A percentile compares a stretch with the other conserved stretches of the same genome.
Evolutionary conservation across 2,888 invertebrate species (phyloP).

Genomic region (Doris montereyensis): DNA sequence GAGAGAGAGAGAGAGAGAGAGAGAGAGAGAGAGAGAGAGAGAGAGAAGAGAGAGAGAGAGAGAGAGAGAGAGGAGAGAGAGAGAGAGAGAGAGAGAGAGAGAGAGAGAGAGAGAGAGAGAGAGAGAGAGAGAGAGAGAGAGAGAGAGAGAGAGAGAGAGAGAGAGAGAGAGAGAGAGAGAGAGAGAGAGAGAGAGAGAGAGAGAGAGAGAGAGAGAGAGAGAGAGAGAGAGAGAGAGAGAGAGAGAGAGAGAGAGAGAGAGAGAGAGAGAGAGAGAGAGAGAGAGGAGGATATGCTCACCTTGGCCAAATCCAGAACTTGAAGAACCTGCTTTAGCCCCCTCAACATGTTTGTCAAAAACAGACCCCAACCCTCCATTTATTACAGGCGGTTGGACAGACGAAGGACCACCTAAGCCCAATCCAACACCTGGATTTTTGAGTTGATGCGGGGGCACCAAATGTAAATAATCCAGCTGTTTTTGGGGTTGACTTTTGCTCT

Average conservation of each 20-base stretch:
- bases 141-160: neutral
- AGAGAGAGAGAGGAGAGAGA: neutral
- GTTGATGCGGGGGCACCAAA: no score
- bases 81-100: slow-evolving; percentile 12
- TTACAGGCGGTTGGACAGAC: no score
- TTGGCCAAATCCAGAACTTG: no score
- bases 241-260: neutral
- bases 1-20: neutral
- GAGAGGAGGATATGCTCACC: neutral
- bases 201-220: neutral
- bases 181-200: neutral
- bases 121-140: neutral
- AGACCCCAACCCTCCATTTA: no score
- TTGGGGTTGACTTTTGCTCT: no score
- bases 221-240: neutral
- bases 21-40: neutral
- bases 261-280: neutral
- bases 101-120: neutral
- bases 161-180: neutral
- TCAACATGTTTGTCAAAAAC: no score
- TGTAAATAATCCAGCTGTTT: no score
- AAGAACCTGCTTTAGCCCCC: no score
- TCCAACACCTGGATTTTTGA: no score
- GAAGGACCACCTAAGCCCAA: no score
- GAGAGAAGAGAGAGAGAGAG: slow-evolving; percentile 2